phyloP scores from a whole-genome alignment of 2,113 vertebrate genomes.

The Chroicocephalus ridibundus region DNA sequence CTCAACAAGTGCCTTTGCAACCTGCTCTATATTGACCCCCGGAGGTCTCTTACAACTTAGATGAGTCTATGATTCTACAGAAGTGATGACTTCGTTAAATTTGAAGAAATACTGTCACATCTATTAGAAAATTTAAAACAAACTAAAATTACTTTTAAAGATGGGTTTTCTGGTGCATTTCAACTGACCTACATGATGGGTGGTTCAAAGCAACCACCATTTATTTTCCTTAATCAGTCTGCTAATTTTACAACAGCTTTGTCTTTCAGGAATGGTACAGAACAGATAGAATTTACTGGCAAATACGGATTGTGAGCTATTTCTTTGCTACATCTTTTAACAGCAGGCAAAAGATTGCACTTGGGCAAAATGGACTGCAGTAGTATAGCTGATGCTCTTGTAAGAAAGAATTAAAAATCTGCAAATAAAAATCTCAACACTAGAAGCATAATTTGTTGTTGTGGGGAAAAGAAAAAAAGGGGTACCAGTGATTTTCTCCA shows the following conservation, averaged over 20 bases:
- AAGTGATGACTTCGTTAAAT: neutral
- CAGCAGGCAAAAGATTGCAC: neutral
- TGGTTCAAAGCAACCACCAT: neutral
- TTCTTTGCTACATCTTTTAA: neutral
- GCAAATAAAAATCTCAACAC: neutral
- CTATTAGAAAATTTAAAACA: neutral
- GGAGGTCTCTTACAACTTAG: neutral
- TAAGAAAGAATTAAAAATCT: neutral
- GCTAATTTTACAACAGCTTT: neutral
- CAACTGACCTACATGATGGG: neutral
- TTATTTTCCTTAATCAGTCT: neutral
- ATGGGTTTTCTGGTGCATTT: neutral
- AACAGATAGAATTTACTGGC: neutral
- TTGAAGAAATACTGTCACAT: neutral
- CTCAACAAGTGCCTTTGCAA: neutral
- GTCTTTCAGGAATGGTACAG: neutral
- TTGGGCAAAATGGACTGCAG: neutral
- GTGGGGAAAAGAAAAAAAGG: neutral
- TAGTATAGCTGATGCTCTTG: neutral
- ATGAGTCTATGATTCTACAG: neutral
- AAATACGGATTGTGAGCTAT: neutral
- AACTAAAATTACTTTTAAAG: neutral
- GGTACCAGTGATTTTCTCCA: neutral
- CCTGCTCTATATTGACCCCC: neutral
- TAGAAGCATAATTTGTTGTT: neutral